A percentile compares a stretch with the other conserved stretches of the same genome.
Conservation (phyloP, 2,797 vertebrate genomes). For the Siniperca undulata region DNA sequence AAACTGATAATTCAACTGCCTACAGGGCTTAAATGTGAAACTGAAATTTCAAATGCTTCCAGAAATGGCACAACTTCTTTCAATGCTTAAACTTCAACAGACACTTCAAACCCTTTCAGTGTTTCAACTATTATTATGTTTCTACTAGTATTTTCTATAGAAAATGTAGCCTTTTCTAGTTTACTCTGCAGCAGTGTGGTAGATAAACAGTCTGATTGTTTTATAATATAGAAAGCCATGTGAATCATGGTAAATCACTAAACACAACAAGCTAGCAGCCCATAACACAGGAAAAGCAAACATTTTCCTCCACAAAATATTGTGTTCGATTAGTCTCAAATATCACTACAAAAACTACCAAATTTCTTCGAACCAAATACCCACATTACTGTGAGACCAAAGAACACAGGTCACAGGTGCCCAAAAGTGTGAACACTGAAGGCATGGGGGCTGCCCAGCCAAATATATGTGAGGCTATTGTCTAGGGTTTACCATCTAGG, state of each 20-base stretch:
- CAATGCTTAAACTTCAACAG: neutral
- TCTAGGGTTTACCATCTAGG: conserved; percentile 13
- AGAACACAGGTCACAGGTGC: neutral
- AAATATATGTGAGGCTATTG: conserved; percentile 13
- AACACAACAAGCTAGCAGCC: neutral
- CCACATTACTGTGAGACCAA: neutral
- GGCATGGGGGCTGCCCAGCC: neutral
- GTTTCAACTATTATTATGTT: too few relatives aligned
- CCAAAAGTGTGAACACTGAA: neutral
- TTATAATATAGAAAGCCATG: neutral
- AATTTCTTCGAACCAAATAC: neutral
- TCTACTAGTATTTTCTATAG: neutral
- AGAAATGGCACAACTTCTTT: neutral
- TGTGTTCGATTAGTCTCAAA: neutral
- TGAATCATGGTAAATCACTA: neutral
- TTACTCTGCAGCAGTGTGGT: neutral
- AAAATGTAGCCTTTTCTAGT: neutral
- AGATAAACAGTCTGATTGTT: neutral
- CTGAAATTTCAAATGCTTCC: neutral
- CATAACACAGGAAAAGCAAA: neutral
- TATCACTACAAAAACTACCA: neutral
- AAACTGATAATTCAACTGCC: neutral
- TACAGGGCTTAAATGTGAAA: neutral
- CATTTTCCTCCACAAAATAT: neutral
- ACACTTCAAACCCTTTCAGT: conserved; percentile 14